Evolutionary conservation across 2,113 vertebrate genomes (phyloP), one percentile per base, ranked within the genome.

Genomic region (Pipra filicauda): DNA sequence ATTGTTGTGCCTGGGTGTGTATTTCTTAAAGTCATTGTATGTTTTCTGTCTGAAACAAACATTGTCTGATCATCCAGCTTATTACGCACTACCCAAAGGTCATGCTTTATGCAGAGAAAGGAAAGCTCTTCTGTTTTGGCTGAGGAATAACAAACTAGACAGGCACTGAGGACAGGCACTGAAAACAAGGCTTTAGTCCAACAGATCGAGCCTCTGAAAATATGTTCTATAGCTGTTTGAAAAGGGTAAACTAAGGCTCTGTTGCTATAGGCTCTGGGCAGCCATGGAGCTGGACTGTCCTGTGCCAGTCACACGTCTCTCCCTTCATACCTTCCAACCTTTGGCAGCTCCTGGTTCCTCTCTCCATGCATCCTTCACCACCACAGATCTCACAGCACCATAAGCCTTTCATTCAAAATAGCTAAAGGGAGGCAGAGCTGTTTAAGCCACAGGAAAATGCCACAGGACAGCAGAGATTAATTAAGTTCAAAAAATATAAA

Each of bases 21-120:
- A n/a, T 93, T 74, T 96, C 85, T 85, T 83, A 90, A 85, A 83
- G 81, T 76, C 81, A 92, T 97, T 96, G 94, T 87, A 64, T 46
- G 41, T 89, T 93, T 96, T 90, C 31, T 91, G 76, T 89, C 83
- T 93, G 85, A 95, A 96, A 94, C 88, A 96, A 97, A 97, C 74
- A 86, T 59, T 89, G 82, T 95, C 91, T 70, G 55, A 81, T 89
- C 96, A 91, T 91, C 94, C 93, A 87, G 66, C 43, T 84, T 85
- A 84, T 91, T 95, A 94, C 52, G 65, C 95, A 82, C 59, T 94
- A 84, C 83, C 79, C 69, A 96, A 96, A 96, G 81, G 94, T 85
- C 80, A 95, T 87, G 91, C 79, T 91, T 79, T 85, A 70, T 86
- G 89, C 72, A 64, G 67, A 81, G 83, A 89, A 93, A 44, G 65